Base-by-base conservation (phyloP, 2,888 invertebrate species). In the Drosophila mimetica region DNA sequence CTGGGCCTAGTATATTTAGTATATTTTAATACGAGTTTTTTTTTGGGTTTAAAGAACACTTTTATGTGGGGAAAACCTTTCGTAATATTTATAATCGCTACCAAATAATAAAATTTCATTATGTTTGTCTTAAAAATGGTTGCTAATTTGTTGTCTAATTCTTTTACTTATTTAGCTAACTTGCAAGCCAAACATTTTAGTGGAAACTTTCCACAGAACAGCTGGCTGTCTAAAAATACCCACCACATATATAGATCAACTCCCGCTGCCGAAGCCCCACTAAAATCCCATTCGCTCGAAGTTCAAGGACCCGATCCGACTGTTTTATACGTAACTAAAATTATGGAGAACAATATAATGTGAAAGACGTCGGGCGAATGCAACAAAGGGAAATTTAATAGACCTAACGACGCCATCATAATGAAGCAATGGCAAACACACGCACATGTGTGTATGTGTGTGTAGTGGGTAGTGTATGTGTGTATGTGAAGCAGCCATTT, bases 401-500 rank as follows among this genome's bases (percentile, higher is more conserved):
- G 77, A 83, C 71, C 57, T 66, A 76, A 76, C 60, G 77, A 74
- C 80, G 61, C 59, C 66, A 50, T 84, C 71, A 67, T 81, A 86
- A 86, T 81, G 81, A 79, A 86, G 77, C 80, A 79, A 63, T 77
- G 69, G 20, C 69, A 61, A 59, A 73, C 71, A 70, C 67, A 79
- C 75, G 57, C 37, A 44, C 13, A 42, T 5, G 39, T 30, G 3
- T 30, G 13, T 13, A 2, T 14, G 25, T 11, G 16, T 8, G 22
- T 42, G 42, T 8, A n/a, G n/a, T 59, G 25, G 39, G 54, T 55
- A 22, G 28, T 14, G 20, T 67, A 25, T 42, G 20, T 67, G 28
- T 42, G 13, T 57, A n/a, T 48, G 22, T 32, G 36, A 50, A 53
- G 86, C 48, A 69, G 72, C 63, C 77, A 71, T 75, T 81, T 84